These are phyloP conservation scores for Didymodactylos carnosus DNA, from an alignment of 2,888 invertebrate species.

Conservation along the genomic window DNA sequence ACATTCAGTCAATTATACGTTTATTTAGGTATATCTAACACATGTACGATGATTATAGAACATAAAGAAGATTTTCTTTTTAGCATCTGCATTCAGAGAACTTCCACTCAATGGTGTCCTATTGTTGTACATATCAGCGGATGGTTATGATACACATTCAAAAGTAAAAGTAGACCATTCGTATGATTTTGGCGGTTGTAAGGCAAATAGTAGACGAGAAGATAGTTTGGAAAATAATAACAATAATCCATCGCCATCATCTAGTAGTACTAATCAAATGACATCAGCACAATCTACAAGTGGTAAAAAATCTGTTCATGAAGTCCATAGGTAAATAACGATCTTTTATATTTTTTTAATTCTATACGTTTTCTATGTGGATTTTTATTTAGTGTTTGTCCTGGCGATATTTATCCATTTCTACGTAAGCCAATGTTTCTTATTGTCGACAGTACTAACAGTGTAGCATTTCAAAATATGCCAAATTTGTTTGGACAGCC, in stretches of 20 bases:
- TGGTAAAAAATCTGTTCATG: neutral
- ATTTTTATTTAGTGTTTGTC: constrained; percentile 45
- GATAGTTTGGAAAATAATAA: constrained; percentile 33
- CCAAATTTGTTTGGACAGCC: constrained; percentile 64
- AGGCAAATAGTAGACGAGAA: constrained; percentile 66
- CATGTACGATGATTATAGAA: no score
- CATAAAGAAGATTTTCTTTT: constrained; percentile 9
- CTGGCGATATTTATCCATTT: constrained; percentile 76
- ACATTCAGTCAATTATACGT: constrained; percentile 76
- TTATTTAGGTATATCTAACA: no score
- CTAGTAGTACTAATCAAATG: neutral
- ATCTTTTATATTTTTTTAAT: neutral
- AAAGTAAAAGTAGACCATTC: constrained; percentile 36
- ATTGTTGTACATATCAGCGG: constrained; percentile 75
- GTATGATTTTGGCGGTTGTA: constrained; percentile 71
- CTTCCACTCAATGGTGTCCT: constrained; percentile 71
- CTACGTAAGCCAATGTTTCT: constrained; percentile 75
- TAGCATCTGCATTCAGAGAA: constrained; percentile 50
- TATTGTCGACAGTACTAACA: constrained; percentile 83
- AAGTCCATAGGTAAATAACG: neutral
- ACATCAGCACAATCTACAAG: neutral
- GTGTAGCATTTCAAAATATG: constrained; percentile 51
- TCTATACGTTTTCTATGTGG: neutral
- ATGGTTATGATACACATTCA: constrained; percentile 37
- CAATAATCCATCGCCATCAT: neutral